Evolutionary conservation across 1,140 invertebrate species (phyloP).

Genomic region (Sitodiplosis mosellana): DNA sequence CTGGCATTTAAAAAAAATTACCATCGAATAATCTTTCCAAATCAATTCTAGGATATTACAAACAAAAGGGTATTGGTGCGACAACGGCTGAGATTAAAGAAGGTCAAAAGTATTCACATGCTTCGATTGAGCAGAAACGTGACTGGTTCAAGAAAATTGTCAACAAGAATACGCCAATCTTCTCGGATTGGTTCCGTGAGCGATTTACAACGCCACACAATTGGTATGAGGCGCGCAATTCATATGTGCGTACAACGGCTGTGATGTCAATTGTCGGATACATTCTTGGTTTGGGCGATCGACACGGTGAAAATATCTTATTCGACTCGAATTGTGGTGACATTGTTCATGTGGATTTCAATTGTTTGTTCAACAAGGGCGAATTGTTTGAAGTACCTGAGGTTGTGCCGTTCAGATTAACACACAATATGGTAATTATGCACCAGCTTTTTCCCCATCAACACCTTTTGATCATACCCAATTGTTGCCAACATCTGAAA

Average conservation of each 20-base stretch:
- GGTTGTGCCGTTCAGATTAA: conserved; percentile 87
- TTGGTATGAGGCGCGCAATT: conserved; percentile 73
- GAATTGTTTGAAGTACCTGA: conserved; percentile 82
- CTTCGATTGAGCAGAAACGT: conserved; percentile 48
- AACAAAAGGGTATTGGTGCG: neutral
- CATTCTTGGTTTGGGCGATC: conserved; percentile 89
- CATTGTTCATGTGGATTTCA: conserved; percentile 95
- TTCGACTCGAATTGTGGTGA: conserved; percentile 83
- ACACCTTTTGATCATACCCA: no score
- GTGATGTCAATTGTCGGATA: conserved; percentile 99
- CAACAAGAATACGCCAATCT: conserved; percentile 61
- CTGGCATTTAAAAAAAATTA: no score
- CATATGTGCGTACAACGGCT: conserved; percentile 78
- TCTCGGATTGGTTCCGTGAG: conserved; percentile 78
- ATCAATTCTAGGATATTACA: neutral
- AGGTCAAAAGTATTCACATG: conserved; percentile 19
- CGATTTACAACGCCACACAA: conserved; percentile 78
- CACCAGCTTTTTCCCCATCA: no score
- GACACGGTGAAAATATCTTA: conserved; percentile 95
- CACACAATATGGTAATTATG: conserved; percentile 68
- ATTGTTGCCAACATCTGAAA: no score
- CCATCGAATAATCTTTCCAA: no score
- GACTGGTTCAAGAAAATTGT: conserved; percentile 53
- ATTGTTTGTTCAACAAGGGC: conserved; percentile 90
- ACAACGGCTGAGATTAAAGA: neutral